Evolutionary conservation across 2,888 invertebrate genomes (phyloP).

Genomic region (Tenthredo amoena): DNA sequence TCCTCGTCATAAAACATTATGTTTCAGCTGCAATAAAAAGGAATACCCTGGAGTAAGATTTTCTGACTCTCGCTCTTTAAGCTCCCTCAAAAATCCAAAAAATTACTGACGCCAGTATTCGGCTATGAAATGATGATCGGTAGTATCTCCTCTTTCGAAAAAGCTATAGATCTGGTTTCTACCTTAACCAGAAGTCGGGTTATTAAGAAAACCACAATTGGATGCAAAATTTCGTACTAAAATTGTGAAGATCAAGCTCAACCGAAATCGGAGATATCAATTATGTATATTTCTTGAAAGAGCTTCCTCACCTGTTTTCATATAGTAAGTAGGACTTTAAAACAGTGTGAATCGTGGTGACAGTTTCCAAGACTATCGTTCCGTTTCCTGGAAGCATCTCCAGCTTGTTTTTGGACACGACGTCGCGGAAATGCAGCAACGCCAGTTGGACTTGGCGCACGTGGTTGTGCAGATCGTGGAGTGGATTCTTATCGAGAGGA

Average conservation of each 20-base stretch:
- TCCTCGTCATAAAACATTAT: too few relatives aligned
- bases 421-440: constrained; percentile 94
- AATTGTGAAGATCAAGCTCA: neutral
- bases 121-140: too few relatives aligned
- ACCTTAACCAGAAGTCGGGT: too few relatives aligned
- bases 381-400: constrained; percentile 97
- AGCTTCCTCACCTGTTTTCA: constrained; percentile 78
- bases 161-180: too few relatives aligned
- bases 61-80: too few relatives aligned
- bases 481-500: constrained; percentile 81
- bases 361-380: constrained; percentile 94
- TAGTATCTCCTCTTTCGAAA: too few relatives aligned
- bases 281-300: neutral
- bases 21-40: too few relatives aligned
- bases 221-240: neutral
- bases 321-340: constrained; percentile 79
- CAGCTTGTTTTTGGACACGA: constrained; percentile 93
- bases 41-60: too few relatives aligned
- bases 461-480: constrained; percentile 87
- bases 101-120: too few relatives aligned
- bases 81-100: too few relatives aligned
- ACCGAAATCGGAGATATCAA: neutral
- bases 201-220: too few relatives aligned
- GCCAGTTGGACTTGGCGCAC: constrained; percentile 88
- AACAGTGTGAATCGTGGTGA: constrained; percentile 90